Conservation (phyloP, 1,140 invertebrate genomes). For the Cylas formicarius region DNA sequence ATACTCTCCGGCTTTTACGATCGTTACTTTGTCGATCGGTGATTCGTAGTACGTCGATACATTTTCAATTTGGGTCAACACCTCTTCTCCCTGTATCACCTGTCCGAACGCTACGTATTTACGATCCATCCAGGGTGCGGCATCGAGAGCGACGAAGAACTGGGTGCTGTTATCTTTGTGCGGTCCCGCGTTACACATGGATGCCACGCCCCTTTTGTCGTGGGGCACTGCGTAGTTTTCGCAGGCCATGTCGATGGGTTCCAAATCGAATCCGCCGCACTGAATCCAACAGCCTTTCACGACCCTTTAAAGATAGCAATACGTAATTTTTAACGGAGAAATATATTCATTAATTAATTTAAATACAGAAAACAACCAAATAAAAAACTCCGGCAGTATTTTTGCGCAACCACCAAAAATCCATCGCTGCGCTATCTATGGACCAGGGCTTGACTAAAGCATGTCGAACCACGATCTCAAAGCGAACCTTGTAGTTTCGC, state of each 20-base stretch:
- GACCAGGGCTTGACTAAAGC: too few relatives aligned
- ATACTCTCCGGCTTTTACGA: conserved; percentile 40
- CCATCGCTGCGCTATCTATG: too few relatives aligned
- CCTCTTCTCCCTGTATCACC: conserved; percentile 47
- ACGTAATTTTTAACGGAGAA: too few relatives aligned
- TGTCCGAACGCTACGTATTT: conserved; percentile 76
- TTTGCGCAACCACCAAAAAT: too few relatives aligned
- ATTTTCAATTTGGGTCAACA: conserved; percentile 45
- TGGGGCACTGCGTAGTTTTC: conserved; percentile 51
- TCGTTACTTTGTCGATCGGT: conserved; percentile 42
- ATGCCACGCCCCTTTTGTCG: conserved; percentile 46
- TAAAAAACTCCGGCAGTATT: too few relatives aligned
- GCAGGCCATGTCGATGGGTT: conserved; percentile 40
- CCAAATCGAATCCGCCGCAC: conserved; percentile 44
- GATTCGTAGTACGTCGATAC: conserved; percentile 46
- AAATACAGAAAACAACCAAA: too few relatives aligned
- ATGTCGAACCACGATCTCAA: too few relatives aligned
- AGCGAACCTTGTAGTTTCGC: too few relatives aligned
- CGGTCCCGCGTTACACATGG: conserved; percentile 47
- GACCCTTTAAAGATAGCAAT: conserved; percentile 34
- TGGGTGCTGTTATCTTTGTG: conserved; percentile 62
- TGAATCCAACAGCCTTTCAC: conserved; percentile 49
- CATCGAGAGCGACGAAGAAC: conserved; percentile 70
- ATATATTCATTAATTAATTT: too few relatives aligned
- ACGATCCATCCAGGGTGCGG: conserved; percentile 65